Evolutionary conservation across 2,113 vertebrate species (phyloP).

Genomic region (Alectura lathami): DNA sequence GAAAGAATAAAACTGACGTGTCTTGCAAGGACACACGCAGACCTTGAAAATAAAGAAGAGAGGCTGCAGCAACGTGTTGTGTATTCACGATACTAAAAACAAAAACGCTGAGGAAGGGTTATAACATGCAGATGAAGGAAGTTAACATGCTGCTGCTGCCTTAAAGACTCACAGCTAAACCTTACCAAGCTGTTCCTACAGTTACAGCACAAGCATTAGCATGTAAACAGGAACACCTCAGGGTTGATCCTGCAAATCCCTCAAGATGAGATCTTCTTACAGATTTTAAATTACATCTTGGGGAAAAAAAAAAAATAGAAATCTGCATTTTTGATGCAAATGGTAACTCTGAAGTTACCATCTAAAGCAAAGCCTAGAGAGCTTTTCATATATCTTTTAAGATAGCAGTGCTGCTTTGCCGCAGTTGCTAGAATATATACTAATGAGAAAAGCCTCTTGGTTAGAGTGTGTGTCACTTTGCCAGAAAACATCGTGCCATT

Average conservation of each 20-base stretch:
- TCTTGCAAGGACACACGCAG: neutral
- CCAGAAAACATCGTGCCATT: constrained; percentile 16
- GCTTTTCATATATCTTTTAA: neutral
- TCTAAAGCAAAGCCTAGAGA: neutral
- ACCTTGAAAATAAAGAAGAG: neutral
- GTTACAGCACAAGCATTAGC: neutral
- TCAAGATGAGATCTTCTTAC: neutral
- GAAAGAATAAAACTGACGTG: neutral
- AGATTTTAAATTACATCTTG: neutral
- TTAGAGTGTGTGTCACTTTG: neutral
- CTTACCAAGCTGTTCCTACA: neutral
- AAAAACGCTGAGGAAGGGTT: neutral
- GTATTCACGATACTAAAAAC: neutral
- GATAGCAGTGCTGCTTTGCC: constrained; percentile 13
- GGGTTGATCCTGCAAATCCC: neutral
- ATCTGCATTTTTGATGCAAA: no score
- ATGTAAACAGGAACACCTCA: neutral
- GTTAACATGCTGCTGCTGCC: neutral
- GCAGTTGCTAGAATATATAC: constrained; percentile 27
- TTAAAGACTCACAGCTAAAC: neutral
- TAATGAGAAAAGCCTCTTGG: neutral
- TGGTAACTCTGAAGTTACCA: neutral
- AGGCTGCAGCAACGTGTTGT: neutral
- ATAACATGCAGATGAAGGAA: neutral
- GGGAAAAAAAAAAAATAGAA: neutral